Evolutionary conservation across 1,140 invertebrate genomes (phyloP).

Genomic region (Anadara kagoshimensis): DNA sequence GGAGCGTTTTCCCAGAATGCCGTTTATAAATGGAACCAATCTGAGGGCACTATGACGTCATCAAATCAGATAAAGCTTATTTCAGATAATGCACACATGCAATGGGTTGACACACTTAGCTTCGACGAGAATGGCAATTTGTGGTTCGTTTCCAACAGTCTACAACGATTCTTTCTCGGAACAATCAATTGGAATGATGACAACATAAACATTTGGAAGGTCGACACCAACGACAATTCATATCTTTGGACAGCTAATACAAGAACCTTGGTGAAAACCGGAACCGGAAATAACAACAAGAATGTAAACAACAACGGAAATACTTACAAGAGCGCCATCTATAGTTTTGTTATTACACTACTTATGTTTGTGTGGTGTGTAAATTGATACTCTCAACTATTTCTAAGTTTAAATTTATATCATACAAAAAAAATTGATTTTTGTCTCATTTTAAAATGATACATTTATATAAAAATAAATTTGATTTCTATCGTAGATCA

Average conservation of each 20-base stretch:
- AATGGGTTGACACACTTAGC: conserved; percentile 39
- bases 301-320: too few relatives aligned
- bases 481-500: too few relatives aligned
- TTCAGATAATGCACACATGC: not conserved
- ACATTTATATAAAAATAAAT: too few relatives aligned
- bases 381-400: too few relatives aligned
- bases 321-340: too few relatives aligned
- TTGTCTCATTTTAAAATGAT: too few relatives aligned
- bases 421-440: too few relatives aligned
- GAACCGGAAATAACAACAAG: too few relatives aligned
- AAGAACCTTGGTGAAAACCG: conserved; percentile 6
- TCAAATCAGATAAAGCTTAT: not conserved
- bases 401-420: too few relatives aligned
- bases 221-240: conserved; percentile 16
- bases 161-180: conserved; percentile 19
- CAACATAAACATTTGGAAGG: conserved; percentile 37
- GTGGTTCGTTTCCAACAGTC: conserved; percentile 40
- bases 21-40: conserved; percentile 25
- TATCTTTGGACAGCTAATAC: conserved; percentile 30
- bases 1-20: conserved; percentile 37
- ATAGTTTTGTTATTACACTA: too few relatives aligned
- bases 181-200: conserved; percentile 18
- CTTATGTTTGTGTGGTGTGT: too few relatives aligned
- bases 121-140: conserved; percentile 35
- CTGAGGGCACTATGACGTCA: not conserved